phyloP scores from a whole-genome alignment of 2,888 invertebrate species.

The Apamea anceps region DNA sequence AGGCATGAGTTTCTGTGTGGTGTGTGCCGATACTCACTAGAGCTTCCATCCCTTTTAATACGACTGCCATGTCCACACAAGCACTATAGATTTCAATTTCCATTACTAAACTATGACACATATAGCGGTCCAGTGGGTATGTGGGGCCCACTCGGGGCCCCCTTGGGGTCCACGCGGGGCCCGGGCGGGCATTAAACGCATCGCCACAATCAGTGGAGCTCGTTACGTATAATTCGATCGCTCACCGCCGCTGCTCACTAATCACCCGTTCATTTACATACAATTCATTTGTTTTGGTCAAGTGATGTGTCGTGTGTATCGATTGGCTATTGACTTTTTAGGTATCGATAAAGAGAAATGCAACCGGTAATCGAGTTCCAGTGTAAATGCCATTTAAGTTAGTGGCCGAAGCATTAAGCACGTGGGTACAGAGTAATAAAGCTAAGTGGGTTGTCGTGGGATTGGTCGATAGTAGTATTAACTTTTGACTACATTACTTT shows the following conservation, averaged over 20 bases:
- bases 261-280: conserved; percentile 79
- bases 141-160: background rate
- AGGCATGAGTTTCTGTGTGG: background rate
- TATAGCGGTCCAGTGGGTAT: background rate
- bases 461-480: background rate
- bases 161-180: background rate
- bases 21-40: background rate
- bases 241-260: conserved; percentile 74
- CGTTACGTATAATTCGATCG: conserved; percentile 82
- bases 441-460: background rate
- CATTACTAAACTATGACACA: conserved; percentile 15
- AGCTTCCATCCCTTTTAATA: background rate
- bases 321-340: conserved; percentile 5
- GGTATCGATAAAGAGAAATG: background rate
- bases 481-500: background rate
- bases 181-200: conserved; percentile 57
- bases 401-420: background rate
- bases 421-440: conserved; percentile 1
- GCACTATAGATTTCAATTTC: background rate
- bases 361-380: background rate
- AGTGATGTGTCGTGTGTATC: conserved; percentile 52
- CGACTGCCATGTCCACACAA: background rate
- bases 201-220: conserved; percentile 74
- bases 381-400: background rate
- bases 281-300: conserved; percentile 77